Base-by-base conservation (phyloP, 2,888 invertebrate species). In the Parthenolecanium corni region DNA sequence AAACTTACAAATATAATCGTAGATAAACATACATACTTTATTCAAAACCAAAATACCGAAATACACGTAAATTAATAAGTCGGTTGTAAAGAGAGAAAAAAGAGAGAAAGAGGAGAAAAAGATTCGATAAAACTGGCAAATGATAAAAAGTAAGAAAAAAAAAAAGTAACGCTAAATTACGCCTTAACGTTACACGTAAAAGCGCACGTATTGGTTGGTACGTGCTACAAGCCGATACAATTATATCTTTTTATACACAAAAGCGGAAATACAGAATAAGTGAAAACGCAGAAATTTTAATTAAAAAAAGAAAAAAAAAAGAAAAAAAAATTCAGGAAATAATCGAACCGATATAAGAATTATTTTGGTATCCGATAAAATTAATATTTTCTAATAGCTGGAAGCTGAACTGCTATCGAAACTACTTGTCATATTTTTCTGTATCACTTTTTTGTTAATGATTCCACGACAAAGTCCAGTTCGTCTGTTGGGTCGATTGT, bases 381-480 rank as follows among this genome's bases (percentile, higher is more conserved):
- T 20, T 24, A 58, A 16, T 52, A 54, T 14, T 20, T 58, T 25
- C 49, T 47, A 47, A 58, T 47, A 47, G 21, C 40, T 58, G 58
- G 47, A 58, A 58, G 58, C 58, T 38, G 38, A 58, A 31, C 47
- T 51, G 31, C 46, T 42, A 24, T 42, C 56, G 31, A 56, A 44
- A 42, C 56, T 56, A 56, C 56, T 23, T 42, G 38, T 20, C 40
- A 40, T 53, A 9, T 44, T 38, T 36, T n/a, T 11, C 40, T 36
- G 36, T 21, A 38, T 53, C 23, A 14, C 18, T 53, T 16, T 25
- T 52, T 36, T 14, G n/a, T 53, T 53, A 63, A 42, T 63, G 63
- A 53, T 63, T 63, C 63, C 63, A 63, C 18, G 53, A 44, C 44
- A 63, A 44, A 3, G 63, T 53, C 63, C 63, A 63, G 46, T 53